These are phyloP conservation scores for Myioborus melanocephalus DNA, from an alignment of 2,797 vertebrate genomes.

Conservation along the genomic window DNA sequence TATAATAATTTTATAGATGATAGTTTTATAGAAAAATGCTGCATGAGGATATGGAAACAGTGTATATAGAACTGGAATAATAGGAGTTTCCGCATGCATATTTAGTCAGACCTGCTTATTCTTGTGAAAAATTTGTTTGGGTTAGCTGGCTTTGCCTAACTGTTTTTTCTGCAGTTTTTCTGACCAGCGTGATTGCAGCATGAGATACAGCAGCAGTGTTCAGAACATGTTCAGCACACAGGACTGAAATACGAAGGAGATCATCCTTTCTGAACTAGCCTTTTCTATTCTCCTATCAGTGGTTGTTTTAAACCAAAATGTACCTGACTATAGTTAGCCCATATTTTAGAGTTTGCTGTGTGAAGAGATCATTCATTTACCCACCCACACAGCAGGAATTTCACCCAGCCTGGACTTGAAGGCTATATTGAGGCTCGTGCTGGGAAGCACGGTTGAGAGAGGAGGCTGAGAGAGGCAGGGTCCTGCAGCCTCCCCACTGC, in stretches of 20 bases:
- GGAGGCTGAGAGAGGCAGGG: not conserved
- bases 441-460: not conserved
- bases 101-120: not conserved
- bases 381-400: not conserved
- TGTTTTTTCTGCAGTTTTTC: not conserved
- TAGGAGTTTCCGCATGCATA: not conserved
- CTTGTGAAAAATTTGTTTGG: not conserved
- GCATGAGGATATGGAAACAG: not conserved
- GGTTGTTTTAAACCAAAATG: not conserved
- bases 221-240: not conserved
- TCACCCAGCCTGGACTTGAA: not conserved
- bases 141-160: not conserved
- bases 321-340: not conserved
- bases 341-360: not conserved
- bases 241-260: not conserved
- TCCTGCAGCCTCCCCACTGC: accelerated
- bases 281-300: not conserved
- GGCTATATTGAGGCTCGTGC: not conserved
- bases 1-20: not conserved
- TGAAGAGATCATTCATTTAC: not conserved
- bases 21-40: not conserved
- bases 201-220: not conserved
- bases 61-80: not conserved
- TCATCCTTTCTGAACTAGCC: not conserved
- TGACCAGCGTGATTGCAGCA: not conserved